Conservation (phyloP, 2,888 invertebrate genomes). For the Drosophila emarginata region DNA sequence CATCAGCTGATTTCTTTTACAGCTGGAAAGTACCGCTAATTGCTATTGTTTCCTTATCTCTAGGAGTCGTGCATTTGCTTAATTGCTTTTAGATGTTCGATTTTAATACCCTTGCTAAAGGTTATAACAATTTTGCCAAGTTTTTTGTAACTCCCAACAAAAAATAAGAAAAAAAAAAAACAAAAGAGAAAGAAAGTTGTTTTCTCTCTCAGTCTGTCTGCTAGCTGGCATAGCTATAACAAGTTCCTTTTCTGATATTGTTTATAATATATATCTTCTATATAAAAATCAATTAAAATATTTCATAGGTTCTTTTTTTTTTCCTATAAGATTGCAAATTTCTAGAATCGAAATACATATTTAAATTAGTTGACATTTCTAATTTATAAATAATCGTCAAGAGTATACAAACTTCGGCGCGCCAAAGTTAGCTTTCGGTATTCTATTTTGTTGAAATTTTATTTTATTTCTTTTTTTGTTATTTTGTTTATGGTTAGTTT, state of each 20-base stretch:
- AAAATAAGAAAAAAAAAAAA: not conserved
- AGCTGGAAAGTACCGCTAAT: conserved; percentile 15
- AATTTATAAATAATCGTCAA: not conserved
- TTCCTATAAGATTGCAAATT: not conserved
- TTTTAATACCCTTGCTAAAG: not conserved
- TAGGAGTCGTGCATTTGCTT: not conserved
- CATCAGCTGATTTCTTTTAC: conserved; percentile 35
- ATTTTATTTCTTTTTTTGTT: not conserved
- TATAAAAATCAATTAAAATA: no score
- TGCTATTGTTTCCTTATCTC: conserved; percentile 10
- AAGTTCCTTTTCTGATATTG: no score
- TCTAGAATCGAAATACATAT: not conserved
- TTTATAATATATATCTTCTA: no score
- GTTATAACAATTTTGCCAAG: not conserved
- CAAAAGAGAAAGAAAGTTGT: not conserved
- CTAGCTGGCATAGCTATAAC: no score
- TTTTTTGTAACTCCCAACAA: conserved; percentile 13
- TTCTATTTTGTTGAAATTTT: not conserved
- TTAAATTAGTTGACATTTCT: no score
- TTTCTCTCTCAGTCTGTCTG: no score
- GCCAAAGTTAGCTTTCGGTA: not conserved
- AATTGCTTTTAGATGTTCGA: conserved; percentile 28
- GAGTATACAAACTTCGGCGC: not conserved
- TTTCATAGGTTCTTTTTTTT: no score
- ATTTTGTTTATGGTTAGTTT: not conserved